Evolutionary conservation across 2,113 vertebrate genomes (phyloP), one percentile per base, ranked within the genome.

Genomic region (Coptodon bakossiorum): DNA sequence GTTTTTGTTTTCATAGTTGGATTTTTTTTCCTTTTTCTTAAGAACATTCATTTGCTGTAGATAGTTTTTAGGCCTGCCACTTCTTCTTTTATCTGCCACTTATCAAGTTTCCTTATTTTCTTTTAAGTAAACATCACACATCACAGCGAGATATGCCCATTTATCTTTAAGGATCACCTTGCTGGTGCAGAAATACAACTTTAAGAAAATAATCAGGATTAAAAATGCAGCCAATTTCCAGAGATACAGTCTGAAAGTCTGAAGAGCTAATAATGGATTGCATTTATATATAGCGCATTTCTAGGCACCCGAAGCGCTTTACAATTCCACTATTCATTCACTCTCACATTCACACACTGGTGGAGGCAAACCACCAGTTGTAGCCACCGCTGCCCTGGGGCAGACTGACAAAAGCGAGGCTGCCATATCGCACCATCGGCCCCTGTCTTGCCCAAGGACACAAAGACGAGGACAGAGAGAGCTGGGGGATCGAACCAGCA

Each of bases 271-370:
- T 61, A 61, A 61, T 34, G 8, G 5, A 59, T 31, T 59, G 56
- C 3, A 59, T 59, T 59, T 59, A 31, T 24, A 9, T 8, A 24
- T 17, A 59, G 13, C 0, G 2, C 56, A 16, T 29, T 59, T 59
- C 56, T 31, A 59, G 56, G 3, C 56, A 59, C 56, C 56, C 7
- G 29, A 6, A 59, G 56, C 3, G 1, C 13, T 59, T 59, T 59
- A 59, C 27, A 29, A 9, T 29, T 16, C 7, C 8, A 29, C 27
- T 59, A 3, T 29, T 59, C 13, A 59, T 59, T 29, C 13, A 59
- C 1, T 59, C 3, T 0, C 13, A 16, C 24, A 29, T 59, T 29
- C 56, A 59, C 24, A 59, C 13, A 59, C 27, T 29, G 56, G 56
- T 59, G 7, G 13, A 29, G 56, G 27, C 27, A 59, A 9, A 1